Conservation (phyloP, 2,888 invertebrate species). For the Stegana nigrithorax region DNA sequence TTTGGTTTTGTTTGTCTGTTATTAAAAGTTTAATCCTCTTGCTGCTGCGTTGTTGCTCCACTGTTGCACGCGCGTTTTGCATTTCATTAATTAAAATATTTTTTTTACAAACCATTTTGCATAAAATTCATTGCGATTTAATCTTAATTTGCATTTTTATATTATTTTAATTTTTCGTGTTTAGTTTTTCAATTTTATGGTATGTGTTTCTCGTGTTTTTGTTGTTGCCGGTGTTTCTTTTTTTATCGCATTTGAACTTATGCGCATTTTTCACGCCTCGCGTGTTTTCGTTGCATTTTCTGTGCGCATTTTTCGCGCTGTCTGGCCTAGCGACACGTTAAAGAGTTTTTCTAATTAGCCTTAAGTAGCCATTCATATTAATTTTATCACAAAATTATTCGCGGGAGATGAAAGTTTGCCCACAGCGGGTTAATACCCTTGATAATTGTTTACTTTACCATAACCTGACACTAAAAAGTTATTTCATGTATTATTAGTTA, state of each 20-base stretch:
- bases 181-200: too few species aligned
- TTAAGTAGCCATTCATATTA: conserved; percentile 51
- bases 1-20: too few species aligned
- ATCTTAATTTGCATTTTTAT: not conserved
- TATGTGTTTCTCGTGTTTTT: conserved; percentile 19
- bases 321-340: not conserved
- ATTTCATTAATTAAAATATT: conserved; percentile 49
- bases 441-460: conserved; percentile 31
- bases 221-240: not conserved
- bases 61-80: conserved; percentile 30
- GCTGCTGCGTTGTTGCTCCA: not conserved
- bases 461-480: not conserved
- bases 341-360: conserved; percentile 39
- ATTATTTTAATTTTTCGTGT: too few species aligned
- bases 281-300: conserved; percentile 45
- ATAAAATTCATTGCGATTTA: conserved; percentile 24
- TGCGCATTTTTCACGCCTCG: conserved; percentile 37
- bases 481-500: not conserved
- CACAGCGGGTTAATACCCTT: conserved; percentile 50
- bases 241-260: conserved; percentile 25
- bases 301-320: conserved; percentile 17
- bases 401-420: conserved; percentile 30
- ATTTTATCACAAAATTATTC: conserved; percentile 47
- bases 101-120: conserved; percentile 22
- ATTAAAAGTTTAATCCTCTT: not conserved